Evolutionary conservation across 2,888 invertebrate genomes (phyloP).

Genomic region (Strigamia maritima): DNA sequence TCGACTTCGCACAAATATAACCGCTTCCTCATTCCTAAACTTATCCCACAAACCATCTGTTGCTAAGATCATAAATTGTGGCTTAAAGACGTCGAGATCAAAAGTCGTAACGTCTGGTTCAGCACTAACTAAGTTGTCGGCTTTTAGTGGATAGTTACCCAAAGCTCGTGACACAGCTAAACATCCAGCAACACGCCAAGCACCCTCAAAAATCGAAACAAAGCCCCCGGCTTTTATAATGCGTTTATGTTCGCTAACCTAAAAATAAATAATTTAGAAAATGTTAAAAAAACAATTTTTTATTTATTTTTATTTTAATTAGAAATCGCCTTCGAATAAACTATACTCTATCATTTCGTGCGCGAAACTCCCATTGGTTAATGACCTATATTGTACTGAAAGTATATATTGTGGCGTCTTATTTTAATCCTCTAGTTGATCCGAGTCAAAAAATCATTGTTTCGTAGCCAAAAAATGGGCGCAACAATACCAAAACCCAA

Average conservation of each 20-base stretch:
- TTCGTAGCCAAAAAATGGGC: too few species aligned
- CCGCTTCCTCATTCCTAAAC: conserved; percentile 90
- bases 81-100: conserved; percentile 68
- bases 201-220: conserved; percentile 90
- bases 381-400: too few species aligned
- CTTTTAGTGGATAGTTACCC: conserved; percentile 92
- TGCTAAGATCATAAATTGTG: conserved; percentile 82
- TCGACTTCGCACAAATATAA: conserved; percentile 79
- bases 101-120: conserved; percentile 93
- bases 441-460: too few species aligned
- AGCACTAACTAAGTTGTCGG: conserved; percentile 87
- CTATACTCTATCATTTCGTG: too few species aligned
- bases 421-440: too few species aligned
- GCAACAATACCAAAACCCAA: too few species aligned
- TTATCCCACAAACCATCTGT: conserved; percentile 97
- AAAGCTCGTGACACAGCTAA: conserved; percentile 89
- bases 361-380: too few species aligned
- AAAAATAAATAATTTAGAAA: too few species aligned
- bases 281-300: too few species aligned
- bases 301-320: too few species aligned
- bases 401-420: too few species aligned
- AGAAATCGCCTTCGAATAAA: too few species aligned
- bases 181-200: conserved; percentile 94
- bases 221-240: conserved; percentile 94
- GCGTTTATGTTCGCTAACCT: conserved; percentile 83